Percentiles rank a stretch among this genome's conserved stretches.
phyloP scores from a whole-genome alignment of 2,113 vertebrate genomes.

The Martes martes region DNA sequence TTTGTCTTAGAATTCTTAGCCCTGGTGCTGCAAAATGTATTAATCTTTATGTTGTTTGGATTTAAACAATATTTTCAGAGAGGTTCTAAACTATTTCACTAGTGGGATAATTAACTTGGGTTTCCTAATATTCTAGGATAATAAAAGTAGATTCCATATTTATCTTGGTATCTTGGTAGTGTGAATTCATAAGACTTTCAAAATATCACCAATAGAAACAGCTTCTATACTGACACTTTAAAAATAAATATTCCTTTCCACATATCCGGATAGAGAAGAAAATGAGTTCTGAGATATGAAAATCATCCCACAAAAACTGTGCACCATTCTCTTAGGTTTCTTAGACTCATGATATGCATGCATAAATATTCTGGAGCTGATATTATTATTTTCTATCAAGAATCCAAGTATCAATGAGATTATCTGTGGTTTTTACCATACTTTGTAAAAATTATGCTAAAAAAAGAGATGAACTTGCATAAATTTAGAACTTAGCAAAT shows the following conservation, averaged over 20 bases:
- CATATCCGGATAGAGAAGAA: background rate
- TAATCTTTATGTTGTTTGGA: background rate
- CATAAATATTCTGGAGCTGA: background rate
- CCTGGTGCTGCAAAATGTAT: background rate
- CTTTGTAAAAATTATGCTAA: constrained; percentile 10
- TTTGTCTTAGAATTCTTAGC: background rate
- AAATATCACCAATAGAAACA: background rate
- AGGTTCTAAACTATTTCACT: background rate
- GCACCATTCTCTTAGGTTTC: background rate
- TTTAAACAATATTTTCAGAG: constrained; percentile 1
- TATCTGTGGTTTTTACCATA: background rate
- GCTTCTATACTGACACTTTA: background rate
- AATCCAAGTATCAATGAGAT: background rate
- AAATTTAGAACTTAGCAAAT: background rate
- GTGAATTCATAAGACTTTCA: background rate
- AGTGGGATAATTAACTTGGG: background rate
- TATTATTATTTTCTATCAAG: constrained; percentile 35
- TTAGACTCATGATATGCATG: background rate
- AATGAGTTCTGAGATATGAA: background rate
- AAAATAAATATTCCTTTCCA: constrained; percentile 6
- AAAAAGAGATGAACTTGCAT: background rate
- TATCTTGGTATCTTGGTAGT: background rate
- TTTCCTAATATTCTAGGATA: constrained; percentile 6
- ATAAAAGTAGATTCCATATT: background rate
- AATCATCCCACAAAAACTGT: background rate